Evolutionary conservation across 2,797 vertebrate genomes (phyloP).

Genomic region (Eulemur rubriventer): DNA sequence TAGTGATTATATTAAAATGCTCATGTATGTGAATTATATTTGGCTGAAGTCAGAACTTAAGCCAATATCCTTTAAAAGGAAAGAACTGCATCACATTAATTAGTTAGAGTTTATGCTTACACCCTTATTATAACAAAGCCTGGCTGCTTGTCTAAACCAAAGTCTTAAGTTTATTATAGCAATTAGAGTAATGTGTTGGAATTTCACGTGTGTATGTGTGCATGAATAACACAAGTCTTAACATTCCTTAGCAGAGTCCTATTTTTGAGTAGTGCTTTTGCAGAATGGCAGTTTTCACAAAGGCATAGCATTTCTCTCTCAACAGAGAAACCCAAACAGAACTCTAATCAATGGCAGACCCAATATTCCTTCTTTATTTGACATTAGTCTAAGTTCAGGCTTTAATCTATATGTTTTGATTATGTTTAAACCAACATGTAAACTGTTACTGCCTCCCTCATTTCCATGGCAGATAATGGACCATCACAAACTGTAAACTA

Average conservation of each 20-base stretch:
- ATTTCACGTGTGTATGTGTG: not conserved
- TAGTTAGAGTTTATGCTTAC: constrained; percentile 49
- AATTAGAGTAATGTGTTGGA: constrained; percentile 16
- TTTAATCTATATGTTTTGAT: not conserved
- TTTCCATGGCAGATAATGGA: not conserved
- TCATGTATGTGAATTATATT: not conserved
- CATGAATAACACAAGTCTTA: not conserved
- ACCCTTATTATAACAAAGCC: not conserved
- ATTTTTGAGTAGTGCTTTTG: not conserved
- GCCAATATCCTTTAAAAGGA: constrained; percentile 52
- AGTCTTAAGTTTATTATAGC: constrained; percentile 40
- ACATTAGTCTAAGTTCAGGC: not conserved
- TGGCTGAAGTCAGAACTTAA: constrained; percentile 41
- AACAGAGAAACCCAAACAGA: constrained; percentile 3
- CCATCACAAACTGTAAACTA: not conserved
- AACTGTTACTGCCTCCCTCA: not conserved
- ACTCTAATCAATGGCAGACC: not conserved
- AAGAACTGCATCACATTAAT: not conserved
- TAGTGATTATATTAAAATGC: not conserved
- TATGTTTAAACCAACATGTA: not conserved
- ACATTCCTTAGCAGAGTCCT: not conserved
- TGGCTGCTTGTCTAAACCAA: constrained; percentile 38
- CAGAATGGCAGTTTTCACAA: constrained; percentile 26
- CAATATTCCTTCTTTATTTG: not conserved
- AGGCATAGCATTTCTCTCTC: not conserved